Conservation (phyloP, 1,140 invertebrate species). For the Lanistes nyassanus region DNA sequence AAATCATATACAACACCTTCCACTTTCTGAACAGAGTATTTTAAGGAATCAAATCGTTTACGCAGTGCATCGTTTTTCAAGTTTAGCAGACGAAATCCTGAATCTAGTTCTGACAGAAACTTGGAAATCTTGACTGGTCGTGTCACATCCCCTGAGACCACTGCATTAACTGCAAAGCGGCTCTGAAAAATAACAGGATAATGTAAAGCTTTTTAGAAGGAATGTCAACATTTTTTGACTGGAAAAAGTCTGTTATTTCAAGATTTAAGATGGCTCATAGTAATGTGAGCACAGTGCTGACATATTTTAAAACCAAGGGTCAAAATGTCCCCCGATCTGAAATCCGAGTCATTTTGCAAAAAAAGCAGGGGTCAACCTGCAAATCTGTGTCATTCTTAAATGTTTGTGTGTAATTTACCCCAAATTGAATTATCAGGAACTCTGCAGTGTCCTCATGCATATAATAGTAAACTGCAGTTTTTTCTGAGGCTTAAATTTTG, state of each 20-base stretch:
- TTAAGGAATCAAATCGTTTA: constrained; percentile 89
- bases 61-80: constrained; percentile 90
- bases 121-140: constrained; percentile 84
- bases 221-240: not conserved
- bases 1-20: constrained; percentile 95
- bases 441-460: no score
- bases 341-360: no score
- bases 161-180: constrained; percentile 87
- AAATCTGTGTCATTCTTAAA: no score
- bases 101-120: constrained; percentile 87
- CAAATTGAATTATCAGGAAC: no score
- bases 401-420: no score
- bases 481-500: no score
- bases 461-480: no score
- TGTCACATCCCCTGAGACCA: constrained; percentile 85
- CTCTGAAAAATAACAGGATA: constrained; percentile 53
- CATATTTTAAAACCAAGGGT: no score
- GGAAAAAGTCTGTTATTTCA: not conserved
- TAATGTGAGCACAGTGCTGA: no score
- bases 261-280: no score
- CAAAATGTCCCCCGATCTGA: no score
- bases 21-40: constrained; percentile 94
- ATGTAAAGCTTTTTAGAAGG: not conserved
- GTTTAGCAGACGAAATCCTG: constrained; percentile 88
- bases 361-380: no score